Evolutionary conservation across 1,140 invertebrate genomes (phyloP), one percentile per base, ranked within the genome.

Genomic region (Rhopalosiphum padi): DNA sequence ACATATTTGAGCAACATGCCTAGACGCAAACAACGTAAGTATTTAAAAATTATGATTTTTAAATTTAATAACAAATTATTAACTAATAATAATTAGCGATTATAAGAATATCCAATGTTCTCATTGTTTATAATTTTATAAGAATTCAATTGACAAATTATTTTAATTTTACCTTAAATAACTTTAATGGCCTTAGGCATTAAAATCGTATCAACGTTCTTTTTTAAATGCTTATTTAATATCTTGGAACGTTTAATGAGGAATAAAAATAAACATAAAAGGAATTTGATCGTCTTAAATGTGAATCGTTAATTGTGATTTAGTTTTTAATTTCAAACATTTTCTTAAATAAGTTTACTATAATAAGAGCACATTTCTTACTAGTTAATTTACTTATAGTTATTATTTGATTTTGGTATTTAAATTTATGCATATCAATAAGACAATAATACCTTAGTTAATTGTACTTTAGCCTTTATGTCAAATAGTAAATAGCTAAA

Each of bases 21-120:
- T 30, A 93, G 91, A 93, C 91, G 91, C 46, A 93, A 93, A 85
- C 91, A 85, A 93, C 91, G 91, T 93, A 85, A 93, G 91, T 93
- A 93, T 85, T 93, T 51, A 30, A 85, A 11, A 83, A 82, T n/a
- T 48, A 43, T 48, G 30, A 53, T 22, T 89, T 89, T 9, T 3
- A 8, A 51, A 35, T 89, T 89, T 51, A 51, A 11, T 68, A n/a
- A 30, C 60, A 30, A 68, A 68, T 68, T 68, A n/a, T 68, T 15
- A 68, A 15, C 4, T 68, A 68, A 51, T 68, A 68, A 51, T 68
- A n/a, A 68, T 30, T 68, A 68, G 25, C 11, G 11, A 30, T 68
- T 68, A 15, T 60, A n/a, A 2, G 9, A n/a, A n/a, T 30, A n/a
- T 3, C 9, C 15, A 68, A 68, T 68, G 4, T 68, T n/a, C 3